phyloP scores from a whole-genome alignment of 2,888 invertebrate genomes.

The Phaedon cochleariae region DNA sequence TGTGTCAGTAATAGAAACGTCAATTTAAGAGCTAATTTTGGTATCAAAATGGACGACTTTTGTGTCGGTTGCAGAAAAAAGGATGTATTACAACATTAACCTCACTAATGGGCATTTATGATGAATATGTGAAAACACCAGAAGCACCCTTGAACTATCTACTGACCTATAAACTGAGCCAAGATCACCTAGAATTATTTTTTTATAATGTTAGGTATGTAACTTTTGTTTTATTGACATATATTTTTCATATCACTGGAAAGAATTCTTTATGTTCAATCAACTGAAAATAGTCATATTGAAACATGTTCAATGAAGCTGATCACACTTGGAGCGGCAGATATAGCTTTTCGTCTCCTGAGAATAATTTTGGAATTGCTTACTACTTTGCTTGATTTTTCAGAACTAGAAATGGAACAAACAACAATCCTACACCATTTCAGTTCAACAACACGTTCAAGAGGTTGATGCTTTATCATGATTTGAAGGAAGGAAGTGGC shows the following conservation, averaged over 20 bases:
- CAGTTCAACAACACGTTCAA: background rate
- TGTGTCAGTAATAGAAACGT: no score
- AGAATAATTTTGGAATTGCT: no score
- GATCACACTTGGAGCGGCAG: no score
- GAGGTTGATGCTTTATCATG: slow-evolving; percentile 1
- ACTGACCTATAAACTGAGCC: no score
- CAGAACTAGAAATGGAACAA: slow-evolving; percentile 5
- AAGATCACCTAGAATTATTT: no score
- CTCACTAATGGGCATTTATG: background rate
- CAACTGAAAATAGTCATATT: background rate
- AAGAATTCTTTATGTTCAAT: background rate
- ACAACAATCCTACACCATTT: slow-evolving; percentile 10
- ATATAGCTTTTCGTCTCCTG: no score
- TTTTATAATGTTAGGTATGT: background rate
- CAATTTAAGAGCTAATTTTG: no score
- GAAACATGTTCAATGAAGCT: no score
- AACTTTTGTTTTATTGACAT: background rate
- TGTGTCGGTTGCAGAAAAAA: no score
- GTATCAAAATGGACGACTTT: no score
- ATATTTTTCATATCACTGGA: no score
- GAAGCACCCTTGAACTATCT: background rate
- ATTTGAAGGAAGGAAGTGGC: background rate
- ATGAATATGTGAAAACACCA: background rate
- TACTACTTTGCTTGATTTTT: background rate
- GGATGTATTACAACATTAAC: background rate